Conservation (phyloP, 2,797 vertebrate genomes). For the Orientallactaga sibirica region DNA sequence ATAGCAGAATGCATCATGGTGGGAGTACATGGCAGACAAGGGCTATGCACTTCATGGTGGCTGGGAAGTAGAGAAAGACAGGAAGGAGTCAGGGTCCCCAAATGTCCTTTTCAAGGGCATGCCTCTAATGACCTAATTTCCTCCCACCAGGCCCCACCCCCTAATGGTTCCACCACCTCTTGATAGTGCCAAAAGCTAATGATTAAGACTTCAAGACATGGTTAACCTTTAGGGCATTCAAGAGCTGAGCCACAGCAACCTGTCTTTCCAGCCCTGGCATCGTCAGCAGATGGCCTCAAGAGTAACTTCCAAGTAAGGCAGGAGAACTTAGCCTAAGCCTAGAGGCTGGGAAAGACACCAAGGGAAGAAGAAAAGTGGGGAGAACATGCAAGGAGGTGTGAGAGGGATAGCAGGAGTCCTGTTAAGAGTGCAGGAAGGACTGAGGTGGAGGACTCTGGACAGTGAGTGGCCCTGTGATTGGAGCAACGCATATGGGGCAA, state of each 20-base stretch:
- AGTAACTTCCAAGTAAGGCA: constrained; percentile 5
- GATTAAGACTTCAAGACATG: not conserved
- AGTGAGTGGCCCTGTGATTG: not conserved
- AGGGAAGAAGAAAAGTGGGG: not conserved
- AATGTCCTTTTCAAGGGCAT: not conserved
- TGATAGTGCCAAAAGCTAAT: not conserved
- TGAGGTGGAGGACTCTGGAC: not conserved
- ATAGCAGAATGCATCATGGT: not conserved
- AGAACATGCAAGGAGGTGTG: not conserved
- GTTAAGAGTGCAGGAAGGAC: not conserved
- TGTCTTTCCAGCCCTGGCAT: not conserved
- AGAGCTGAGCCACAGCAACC: not conserved
- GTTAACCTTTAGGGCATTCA: not conserved
- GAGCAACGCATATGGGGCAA: not conserved
- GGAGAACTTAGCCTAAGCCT: not conserved
- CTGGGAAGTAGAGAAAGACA: not conserved
- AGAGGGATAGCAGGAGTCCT: not conserved
- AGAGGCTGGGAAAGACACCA: not conserved
- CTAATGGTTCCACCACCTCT: not conserved
- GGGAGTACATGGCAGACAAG: too few relatives aligned
- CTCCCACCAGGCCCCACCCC: not conserved
- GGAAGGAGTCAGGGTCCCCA: not conserved
- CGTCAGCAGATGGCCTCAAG: not conserved
- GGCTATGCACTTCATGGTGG: not conserved
- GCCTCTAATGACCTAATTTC: not conserved